A percentile compares a stretch with the other conserved stretches of the same genome.
phyloP scores from a whole-genome alignment of 2,888 invertebrate genomes.

The Dermolepida albohirtum region DNA sequence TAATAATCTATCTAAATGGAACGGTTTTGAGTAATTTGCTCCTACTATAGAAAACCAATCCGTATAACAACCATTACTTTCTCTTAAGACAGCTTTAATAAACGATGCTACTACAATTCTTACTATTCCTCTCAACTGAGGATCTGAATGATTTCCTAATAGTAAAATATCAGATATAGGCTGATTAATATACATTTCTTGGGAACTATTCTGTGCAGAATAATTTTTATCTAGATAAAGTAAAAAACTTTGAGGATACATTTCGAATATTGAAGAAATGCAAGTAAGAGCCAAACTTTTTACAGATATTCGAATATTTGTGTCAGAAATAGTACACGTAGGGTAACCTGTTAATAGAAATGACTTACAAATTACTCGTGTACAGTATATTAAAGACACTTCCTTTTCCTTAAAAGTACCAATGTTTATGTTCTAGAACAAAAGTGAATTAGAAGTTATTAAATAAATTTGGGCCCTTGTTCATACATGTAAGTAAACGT shows the following conservation, averaged over 20 bases:
- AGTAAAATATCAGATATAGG: slow-evolving; percentile 78
- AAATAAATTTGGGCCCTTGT: no score
- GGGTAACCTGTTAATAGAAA: slow-evolving; percentile 78
- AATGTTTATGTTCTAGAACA: slow-evolving; percentile 71
- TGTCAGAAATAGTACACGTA: slow-evolving; percentile 74
- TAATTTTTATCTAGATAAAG: slow-evolving; percentile 73
- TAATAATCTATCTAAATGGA: slow-evolving; percentile 45
- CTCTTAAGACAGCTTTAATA: slow-evolving; percentile 71
- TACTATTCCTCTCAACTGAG: slow-evolving; percentile 82
- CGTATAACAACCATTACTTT: slow-evolving; percentile 70
- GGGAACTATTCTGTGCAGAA: slow-evolving; percentile 8
- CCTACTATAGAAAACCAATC: slow-evolving; percentile 63
- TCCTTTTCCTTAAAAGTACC: slow-evolving; percentile 75
- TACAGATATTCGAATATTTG: slow-evolving; percentile 86
- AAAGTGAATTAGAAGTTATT: slow-evolving; percentile 1
- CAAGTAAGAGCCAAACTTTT: slow-evolving; percentile 89
- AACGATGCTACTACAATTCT: slow-evolving; percentile 77
- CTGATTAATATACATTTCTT: slow-evolving; percentile 64
- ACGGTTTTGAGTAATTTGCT: slow-evolving; percentile 38
- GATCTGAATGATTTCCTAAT: slow-evolving; percentile 80
- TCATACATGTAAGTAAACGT: no score
- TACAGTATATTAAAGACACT: slow-evolving; percentile 77
- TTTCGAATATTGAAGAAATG: slow-evolving; percentile 77
- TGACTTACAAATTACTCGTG: slow-evolving; percentile 76
- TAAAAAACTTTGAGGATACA: slow-evolving; percentile 81